Percentiles rank a stretch among this genome's conserved stretches.
Evolutionary conservation across 2,113 vertebrate genomes (phyloP).

Genomic region (Sialia sialis): DNA sequence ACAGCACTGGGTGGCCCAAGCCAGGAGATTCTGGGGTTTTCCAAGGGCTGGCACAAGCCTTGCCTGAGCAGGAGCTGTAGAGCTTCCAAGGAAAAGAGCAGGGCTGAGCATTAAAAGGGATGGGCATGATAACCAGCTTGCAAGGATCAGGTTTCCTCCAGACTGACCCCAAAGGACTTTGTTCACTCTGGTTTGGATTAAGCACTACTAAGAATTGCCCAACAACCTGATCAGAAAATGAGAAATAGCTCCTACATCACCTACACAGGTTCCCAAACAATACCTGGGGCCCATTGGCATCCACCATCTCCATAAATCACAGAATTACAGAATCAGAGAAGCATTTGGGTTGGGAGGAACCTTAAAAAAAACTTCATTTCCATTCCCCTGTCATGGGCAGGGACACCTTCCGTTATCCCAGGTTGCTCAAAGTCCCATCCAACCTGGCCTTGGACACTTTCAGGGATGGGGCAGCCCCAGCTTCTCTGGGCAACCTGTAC

Average conservation of each 20-base stretch:
- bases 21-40: background rate
- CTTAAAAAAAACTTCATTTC: background rate
- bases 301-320: background rate
- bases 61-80: background rate
- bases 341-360: background rate
- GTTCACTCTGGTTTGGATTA: background rate
- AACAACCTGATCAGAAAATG: background rate
- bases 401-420: background rate
- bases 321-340: background rate
- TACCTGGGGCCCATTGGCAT: background rate
- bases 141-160: background rate
- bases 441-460: fast-evolving
- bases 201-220: background rate
- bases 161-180: background rate
- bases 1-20: background rate
- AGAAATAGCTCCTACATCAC: background rate
- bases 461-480: background rate
- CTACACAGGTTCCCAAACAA: background rate
- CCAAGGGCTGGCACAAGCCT: background rate
- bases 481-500: background rate
- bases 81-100: background rate
- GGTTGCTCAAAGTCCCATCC: fast-evolving
- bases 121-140: background rate
- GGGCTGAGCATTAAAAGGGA: background rate
- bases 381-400: background rate